Evolutionary conservation across 2,113 vertebrate species (phyloP), one percentile per base, ranked within the genome.

Genomic region (Illadopsis cleaveri): DNA sequence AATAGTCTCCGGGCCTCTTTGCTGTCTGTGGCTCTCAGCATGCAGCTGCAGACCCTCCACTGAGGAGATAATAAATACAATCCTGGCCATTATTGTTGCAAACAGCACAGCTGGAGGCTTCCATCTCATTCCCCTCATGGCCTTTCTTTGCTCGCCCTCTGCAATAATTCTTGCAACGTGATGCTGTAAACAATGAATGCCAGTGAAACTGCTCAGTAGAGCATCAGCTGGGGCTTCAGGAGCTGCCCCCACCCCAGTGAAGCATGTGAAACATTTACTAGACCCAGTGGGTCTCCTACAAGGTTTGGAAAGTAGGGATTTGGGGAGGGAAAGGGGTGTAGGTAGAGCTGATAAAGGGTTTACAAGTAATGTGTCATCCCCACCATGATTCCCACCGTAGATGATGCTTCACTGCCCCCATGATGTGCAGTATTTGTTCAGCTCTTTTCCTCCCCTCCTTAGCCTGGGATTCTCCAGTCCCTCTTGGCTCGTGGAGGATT

Each of bases 21-120:
- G 54, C 85, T 0, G 71, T 94, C 90, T 54, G 70, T 80, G 82
- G 78, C 62, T 93, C 84, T 93, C 94, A 86, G 85, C 1, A 0
- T 88, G 91, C 96, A 95, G 93, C 94, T 97, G 94, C 94, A 94
- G 93, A 93, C 84, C 95, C 92, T 96, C 94, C 87, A 73, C 90
- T 14, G 6, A 95, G 87, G 90, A 96, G 94, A 91, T 90, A 94
- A 96, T 92, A 95, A 87, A 90, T 77, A 94, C 90, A 95, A 66
- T 80, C 96, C 90, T 88, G 90, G 66, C 81, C 8, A 5, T 90
- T 91, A 90, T 85, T 97, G 50, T 70, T 80, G 78, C 91, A 93
- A 96, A 80, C 78, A 80, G 91, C 95, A 94, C 93, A 96, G 95
- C 91, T 96, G 96, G 95, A 91, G 75, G 68, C 58, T 87, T 91